Base-by-base conservation (phyloP, 2,113 vertebrate species). In the Sebastes fasciatus region DNA sequence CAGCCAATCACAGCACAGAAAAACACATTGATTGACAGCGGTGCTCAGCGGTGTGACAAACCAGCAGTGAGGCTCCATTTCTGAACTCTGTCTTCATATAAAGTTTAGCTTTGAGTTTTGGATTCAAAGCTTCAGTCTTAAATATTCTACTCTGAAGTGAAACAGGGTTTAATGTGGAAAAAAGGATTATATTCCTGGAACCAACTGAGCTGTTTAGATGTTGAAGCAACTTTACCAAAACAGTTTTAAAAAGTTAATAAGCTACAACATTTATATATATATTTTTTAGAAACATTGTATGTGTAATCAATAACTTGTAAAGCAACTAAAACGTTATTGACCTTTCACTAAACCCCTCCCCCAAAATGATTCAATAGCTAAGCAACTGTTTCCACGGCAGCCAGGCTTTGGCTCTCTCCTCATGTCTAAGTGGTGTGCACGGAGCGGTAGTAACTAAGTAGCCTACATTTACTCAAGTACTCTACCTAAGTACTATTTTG, bases 11-110 rank as follows among this genome's bases (percentile, higher is more conserved):
- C 71, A 49, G 16, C 21, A 9, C 49, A 80, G 85, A 80, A 83
- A 84, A 91, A 90, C 88, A 89, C 51, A 69, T 0, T 68, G 81
- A 82, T 48, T 74, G 82, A 85, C 79, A 85, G 76, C 58, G 6
- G 52, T 12, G 71, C 64, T 64, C 57, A 65, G 82, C 67, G 23
- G 62, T 57, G 40, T 49, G 74, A 63, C 71, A 68, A 67, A 75
- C 64, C 75, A 82, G 14, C 79, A 89, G 66, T 1, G 40, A 63
- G 75, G 61, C 26, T 89, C 45, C 43, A 43, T n/a, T 21, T 26
- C 75, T 80, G 66, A 65, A 79, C 75, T 78, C 23, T 26, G 77
- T 9, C 63, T 81, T 21, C 26, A 19, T 12, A 8, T 69, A 16
- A 66, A 76, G 64, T 61, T 52, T 48, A 19, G 49, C 43, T 21